Evolutionary conservation across 2,113 vertebrate genomes (phyloP).

Genomic region (Cottus gobio): DNA sequence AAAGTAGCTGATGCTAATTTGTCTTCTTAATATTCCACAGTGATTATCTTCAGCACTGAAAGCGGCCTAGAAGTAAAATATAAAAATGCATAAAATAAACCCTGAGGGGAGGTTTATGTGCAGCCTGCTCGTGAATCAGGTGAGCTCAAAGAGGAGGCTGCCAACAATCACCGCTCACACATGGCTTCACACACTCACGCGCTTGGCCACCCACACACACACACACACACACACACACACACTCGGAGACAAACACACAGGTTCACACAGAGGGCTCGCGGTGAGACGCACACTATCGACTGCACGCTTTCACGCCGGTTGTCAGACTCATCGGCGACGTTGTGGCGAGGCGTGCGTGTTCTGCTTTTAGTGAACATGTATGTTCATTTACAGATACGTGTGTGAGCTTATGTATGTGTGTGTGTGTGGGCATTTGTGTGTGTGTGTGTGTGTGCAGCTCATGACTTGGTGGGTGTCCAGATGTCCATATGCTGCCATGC

Average conservation of each 20-base stretch:
- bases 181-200: conserved; percentile 40
- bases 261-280: background rate
- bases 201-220: conserved; percentile 11
- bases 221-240: conserved; percentile 14
- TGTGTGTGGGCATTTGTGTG: background rate
- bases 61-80: conserved; percentile 15
- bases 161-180: conserved; percentile 57
- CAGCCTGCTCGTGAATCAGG: conserved; percentile 53
- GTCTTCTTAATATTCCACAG: conserved; percentile 20
- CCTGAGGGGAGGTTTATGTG: conserved; percentile 41
- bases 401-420: background rate
- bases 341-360: background rate
- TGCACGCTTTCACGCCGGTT: background rate
- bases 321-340: background rate
- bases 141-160: conserved; percentile 63
- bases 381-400: background rate
- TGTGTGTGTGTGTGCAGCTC: conserved; percentile 13
- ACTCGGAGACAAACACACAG: no score
- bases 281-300: background rate
- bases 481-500: conserved; percentile 74
- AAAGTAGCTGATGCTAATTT: conserved; percentile 23
- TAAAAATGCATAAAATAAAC: background rate
- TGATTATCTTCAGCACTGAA: conserved; percentile 17
- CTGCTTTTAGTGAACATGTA: background rate
- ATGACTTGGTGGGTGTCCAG: conserved; percentile 66